Base-by-base conservation (phyloP, 2,113 vertebrate species). In the Colossoma macropomum region DNA sequence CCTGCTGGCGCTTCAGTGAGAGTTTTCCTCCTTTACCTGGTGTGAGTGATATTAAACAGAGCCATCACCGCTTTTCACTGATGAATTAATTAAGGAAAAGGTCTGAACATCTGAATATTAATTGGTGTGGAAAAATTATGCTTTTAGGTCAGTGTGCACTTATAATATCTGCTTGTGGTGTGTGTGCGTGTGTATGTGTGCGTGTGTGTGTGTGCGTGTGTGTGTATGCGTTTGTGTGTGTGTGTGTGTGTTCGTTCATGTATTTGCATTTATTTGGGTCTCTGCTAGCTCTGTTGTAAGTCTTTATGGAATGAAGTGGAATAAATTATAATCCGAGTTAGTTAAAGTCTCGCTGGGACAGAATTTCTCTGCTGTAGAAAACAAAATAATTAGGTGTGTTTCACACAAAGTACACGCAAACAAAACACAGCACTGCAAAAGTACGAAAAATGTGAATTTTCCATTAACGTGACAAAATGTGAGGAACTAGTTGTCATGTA, bases 131-230 rank as follows among this genome's bases (percentile, higher is more conserved):
- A 63, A 69, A 41, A 81, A 72, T 77, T 38, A 77, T 77, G 66
- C 25, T 70, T 85, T 68, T 62, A 71, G 52, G 38, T 69, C 65
- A 71, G 17, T n/a, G 60, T 72, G 79, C 70, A 70, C 28, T 81
- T 17, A 48, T 62, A 27, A 27, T 60, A 60, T 62, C n/a, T 62
- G 59, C 9, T 9, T 45, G 41, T 45, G 41, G 7, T n/a, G 23
- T 27, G n/a, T 13, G 59, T 25, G 59, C 12, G 59, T n/a, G n/a
- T n/a, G n/a, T n/a, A n/a, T n/a, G n/a, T n/a, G n/a, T 52, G 50
- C 13, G 50, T 52, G 15, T 52, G 50, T 52, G 50, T 52, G 13
- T 52, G 50, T 52, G 10, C 13, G 50, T n/a, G 23, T 27, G n/a
- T 13, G 59, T 25, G 59, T 25, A n/a, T n/a, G n/a, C n/a, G n/a